Evolutionary conservation across 1,140 invertebrate species (phyloP).

Genomic region (Ostrea edulis): DNA sequence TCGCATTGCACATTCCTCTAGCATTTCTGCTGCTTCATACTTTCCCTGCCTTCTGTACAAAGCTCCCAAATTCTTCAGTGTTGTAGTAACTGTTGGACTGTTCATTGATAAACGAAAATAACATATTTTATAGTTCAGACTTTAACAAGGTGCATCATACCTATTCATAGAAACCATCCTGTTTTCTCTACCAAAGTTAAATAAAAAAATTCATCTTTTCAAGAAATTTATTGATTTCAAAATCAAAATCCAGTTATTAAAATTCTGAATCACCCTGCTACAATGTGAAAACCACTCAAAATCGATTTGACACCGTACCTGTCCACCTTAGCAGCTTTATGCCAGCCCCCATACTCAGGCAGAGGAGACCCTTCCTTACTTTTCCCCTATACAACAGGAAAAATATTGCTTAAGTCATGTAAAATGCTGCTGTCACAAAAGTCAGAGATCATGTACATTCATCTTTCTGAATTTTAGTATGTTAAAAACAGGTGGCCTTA

Average conservation of each 20-base stretch:
- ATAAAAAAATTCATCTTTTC: no score
- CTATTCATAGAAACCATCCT: no score
- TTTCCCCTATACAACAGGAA: constrained; percentile 82
- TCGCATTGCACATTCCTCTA: constrained; percentile 91
- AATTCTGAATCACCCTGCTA: background rate
- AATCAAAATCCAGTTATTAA: no score
- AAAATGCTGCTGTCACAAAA: background rate
- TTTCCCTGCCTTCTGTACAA: constrained; percentile 98
- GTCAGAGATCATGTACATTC: background rate
- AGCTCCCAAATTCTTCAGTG: constrained; percentile 96
- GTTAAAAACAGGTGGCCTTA: background rate
- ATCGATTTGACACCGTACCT: constrained; percentile 80
- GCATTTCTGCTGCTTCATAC: constrained; percentile 98
- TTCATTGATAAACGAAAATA: constrained; percentile 7
- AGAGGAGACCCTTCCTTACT: constrained; percentile 86
- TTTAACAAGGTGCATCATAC: no score
- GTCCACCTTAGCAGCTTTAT: constrained; percentile 99
- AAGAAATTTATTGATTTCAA: no score
- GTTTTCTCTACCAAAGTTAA: no score
- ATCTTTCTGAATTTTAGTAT: background rate
- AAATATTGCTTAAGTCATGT: background rate
- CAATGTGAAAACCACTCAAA: background rate
- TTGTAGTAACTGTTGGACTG: constrained; percentile 95
- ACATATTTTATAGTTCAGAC: constrained; percentile 17
- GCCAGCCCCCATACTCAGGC: constrained; percentile 96